These are phyloP conservation scores for Cyaniris semiargus DNA, from an alignment of 2,888 invertebrate genomes.

Conservation along the genomic window DNA sequence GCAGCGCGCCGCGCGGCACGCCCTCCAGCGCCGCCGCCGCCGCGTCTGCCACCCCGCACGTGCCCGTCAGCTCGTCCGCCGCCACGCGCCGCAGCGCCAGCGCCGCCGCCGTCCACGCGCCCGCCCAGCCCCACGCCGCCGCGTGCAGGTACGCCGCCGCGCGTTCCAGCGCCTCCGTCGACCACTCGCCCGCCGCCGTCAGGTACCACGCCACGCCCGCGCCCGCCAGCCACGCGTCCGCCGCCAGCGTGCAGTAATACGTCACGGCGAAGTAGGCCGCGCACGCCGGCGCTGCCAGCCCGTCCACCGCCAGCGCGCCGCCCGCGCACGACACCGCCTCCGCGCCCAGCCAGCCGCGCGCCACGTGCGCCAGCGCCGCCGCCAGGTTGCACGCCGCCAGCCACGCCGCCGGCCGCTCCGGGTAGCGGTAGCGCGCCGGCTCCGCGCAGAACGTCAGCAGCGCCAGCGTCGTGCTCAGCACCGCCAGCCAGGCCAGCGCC, in stretches of 20 bases:
- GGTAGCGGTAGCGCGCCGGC: conserved; percentile 93
- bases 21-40: conserved; percentile 82
- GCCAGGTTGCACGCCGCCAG: conserved; percentile 92
- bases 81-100: conserved; percentile 88
- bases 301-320: conserved; percentile 69
- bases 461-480: conserved; percentile 90
- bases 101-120: conserved; percentile 91
- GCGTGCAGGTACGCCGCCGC: conserved; percentile 92
- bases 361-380: conserved; percentile 87
- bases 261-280: conserved; percentile 87
- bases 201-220: conserved; percentile 94
- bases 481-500: conserved; percentile 88
- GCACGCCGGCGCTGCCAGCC: conserved; percentile 81
- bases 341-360: conserved; percentile 82
- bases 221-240: conserved; percentile 93
- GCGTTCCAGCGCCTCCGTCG: conserved; percentile 93
- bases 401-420: conserved; percentile 95
- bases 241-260: conserved; percentile 89
- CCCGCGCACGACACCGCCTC: conserved; percentile 62
- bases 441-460: conserved; percentile 94
- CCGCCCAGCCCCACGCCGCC: conserved; percentile 93
- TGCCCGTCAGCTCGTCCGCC: conserved; percentile 89
- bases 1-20: conserved; percentile 81
- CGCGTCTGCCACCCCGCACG: conserved; percentile 86
- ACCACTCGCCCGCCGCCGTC: conserved; percentile 95